These are phyloP conservation scores for Bellardia pandia DNA, from an alignment of 2,888 invertebrate species.

Conservation along the genomic window DNA sequence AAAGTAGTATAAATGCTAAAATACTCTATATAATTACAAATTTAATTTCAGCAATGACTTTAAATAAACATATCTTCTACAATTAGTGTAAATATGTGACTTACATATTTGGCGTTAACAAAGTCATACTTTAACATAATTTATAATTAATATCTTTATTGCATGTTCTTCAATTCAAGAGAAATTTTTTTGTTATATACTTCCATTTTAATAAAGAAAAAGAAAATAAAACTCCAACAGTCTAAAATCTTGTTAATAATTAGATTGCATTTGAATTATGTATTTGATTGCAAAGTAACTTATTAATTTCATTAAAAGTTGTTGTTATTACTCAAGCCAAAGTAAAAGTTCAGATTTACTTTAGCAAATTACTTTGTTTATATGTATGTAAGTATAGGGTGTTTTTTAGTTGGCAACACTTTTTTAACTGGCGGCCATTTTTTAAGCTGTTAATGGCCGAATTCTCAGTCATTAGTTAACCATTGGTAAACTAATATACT, in stretches of 20 bases:
- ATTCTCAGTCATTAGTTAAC: too few relatives aligned
- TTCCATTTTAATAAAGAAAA: not conserved
- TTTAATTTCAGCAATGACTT: too few relatives aligned
- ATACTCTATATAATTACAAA: too few relatives aligned
- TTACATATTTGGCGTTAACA: too few relatives aligned
- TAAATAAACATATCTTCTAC: too few relatives aligned
- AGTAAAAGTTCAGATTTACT: not conserved
- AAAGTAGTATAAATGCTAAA: too few relatives aligned
- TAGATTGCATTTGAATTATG: not conserved
- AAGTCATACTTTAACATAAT: too few relatives aligned
- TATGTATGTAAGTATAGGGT: not conserved
- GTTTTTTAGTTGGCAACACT: too few relatives aligned
- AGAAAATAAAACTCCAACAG: not conserved
- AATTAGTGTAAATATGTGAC: too few relatives aligned
- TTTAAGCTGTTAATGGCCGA: too few relatives aligned
- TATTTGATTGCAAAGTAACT: conserved; percentile 20
- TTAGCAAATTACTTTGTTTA: not conserved
- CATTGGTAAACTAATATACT: too few relatives aligned
- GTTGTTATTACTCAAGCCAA: not conserved
- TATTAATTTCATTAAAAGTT: conserved; percentile 17
- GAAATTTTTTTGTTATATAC: not conserved
- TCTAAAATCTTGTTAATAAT: conserved; percentile 3
- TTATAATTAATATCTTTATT: not conserved
- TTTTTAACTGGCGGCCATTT: too few relatives aligned
- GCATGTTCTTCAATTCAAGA: not conserved